Conservation (phyloP, 2,113 vertebrate species). For the Scomber colias region DNA sequence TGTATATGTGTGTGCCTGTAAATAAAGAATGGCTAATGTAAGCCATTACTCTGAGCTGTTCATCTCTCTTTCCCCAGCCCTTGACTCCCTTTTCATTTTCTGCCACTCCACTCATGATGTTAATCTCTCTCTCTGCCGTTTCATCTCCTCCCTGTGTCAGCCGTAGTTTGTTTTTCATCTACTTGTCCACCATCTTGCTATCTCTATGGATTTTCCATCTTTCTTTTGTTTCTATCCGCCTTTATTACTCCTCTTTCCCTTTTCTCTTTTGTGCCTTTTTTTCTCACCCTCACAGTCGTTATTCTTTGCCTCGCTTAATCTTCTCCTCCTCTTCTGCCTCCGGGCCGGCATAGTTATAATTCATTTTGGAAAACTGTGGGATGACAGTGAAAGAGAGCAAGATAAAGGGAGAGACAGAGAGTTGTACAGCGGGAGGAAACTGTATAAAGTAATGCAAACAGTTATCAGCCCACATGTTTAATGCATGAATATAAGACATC, state of each 20-base stretch:
- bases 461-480: slow-evolving; percentile 48
- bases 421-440: not conserved
- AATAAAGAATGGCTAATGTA: slow-evolving; percentile 62
- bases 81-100: slow-evolving; percentile 21
- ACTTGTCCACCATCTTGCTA: not conserved
- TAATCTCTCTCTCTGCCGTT: slow-evolving; percentile 28
- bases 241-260: not conserved
- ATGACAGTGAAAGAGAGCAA: slow-evolving; percentile 18
- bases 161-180: slow-evolving; percentile 1
- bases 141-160: slow-evolving; percentile 15
- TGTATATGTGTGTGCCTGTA: slow-evolving; percentile 10
- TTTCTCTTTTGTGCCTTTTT: not conserved
- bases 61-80: slow-evolving; percentile 19
- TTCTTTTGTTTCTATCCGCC: not conserved
- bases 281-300: not conserved
- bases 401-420: not conserved
- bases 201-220: not conserved
- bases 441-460: not conserved
- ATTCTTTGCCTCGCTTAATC: not conserved
- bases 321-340: not conserved
- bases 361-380: slow-evolving; percentile 21
- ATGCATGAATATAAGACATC: slow-evolving; percentile 29
- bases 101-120: slow-evolving; percentile 7
- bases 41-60: slow-evolving; percentile 51
- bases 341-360: not conserved